These are phyloP conservation scores for Parascotia fuliginaria DNA, from an alignment of 2,888 invertebrate genomes.

Conservation along the genomic window DNA sequence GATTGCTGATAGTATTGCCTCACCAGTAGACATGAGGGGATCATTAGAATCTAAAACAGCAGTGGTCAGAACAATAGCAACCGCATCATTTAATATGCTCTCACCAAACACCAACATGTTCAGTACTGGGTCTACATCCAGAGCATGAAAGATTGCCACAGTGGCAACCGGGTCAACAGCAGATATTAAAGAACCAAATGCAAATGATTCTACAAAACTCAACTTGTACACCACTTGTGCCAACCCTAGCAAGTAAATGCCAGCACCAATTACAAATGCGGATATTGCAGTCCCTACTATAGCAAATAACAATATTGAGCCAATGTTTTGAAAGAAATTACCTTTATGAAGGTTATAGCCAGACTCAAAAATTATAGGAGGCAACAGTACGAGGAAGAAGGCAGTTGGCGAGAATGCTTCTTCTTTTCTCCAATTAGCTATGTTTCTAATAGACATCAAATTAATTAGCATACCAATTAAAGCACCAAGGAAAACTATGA, in stretches of 20 bases:
- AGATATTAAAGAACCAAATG: constrained; percentile 98
- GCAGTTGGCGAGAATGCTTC: constrained; percentile 99
- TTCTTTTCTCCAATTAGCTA: constrained; percentile 98
- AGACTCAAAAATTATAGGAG: constrained; percentile 99
- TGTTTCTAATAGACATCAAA: constrained; percentile 94
- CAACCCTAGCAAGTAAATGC: constrained; percentile 96
- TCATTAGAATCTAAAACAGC: constrained; percentile 90
- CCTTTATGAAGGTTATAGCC: constrained; percentile 99
- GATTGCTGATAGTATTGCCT: constrained; percentile 94
- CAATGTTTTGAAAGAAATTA: constrained; percentile 98
- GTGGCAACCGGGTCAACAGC: constrained; percentile 99
- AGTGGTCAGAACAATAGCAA: constrained; percentile 98
- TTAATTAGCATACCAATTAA: constrained; percentile 96
- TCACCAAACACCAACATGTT: constrained; percentile 99
- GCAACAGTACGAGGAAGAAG: constrained; percentile 97
- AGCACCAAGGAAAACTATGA: constrained; percentile 97
- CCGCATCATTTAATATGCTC: constrained; percentile 98
- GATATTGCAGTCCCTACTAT: constrained; percentile 99
- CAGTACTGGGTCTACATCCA: constrained; percentile 98
- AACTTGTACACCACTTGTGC: constrained; percentile 96
- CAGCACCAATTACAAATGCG: constrained; percentile 98
- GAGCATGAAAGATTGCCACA: constrained; percentile 98
- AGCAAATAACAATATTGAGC: constrained; percentile 99
- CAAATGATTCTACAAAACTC: constrained; percentile 98
- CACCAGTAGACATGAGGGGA: constrained; percentile 88